Evolutionary conservation across 2,113 vertebrate genomes (phyloP), one percentile per base, ranked within the genome.

Genomic region (Sciurus niger): DNA sequence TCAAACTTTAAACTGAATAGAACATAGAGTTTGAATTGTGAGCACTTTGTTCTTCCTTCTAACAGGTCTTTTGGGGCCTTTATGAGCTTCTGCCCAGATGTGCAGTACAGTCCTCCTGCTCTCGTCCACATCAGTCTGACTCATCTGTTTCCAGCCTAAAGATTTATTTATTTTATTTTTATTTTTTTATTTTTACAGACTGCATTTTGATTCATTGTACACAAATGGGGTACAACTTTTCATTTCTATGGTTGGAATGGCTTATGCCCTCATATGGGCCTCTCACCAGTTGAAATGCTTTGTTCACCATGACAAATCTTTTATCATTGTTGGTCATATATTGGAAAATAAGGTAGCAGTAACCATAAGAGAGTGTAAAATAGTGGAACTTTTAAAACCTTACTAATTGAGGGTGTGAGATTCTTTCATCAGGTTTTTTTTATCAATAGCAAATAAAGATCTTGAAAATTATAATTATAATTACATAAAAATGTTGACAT

Each of bases 71-170:
- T 43, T 18, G 6, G 32, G 9, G 22, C 46, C 37, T 8, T 63
- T 10, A 0, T 4, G 32, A 51, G 32, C 34, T 37, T 13, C 34
- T 9, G 14, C 32, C 68, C 1, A 0, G 70, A 4, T 40, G 5
- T 4, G 4, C 46, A 24, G n/a, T 22, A 4, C 12, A 28, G 20
- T 43, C 12, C 10, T 17, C 37, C 73, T 13, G 0, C n/a, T 63
- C 5, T 13, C 74, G 53, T 43, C 40, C 28, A 48, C 8, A 46
- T 22, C n/a, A 37, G 37, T 25, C 30, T 65, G 30, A 30, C 46
- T 22, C 67, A 4, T 28, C 73, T 73, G n/a, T 70, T 80, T 88
- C 67, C 16, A 63, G 11, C 37, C 6, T 67, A 30, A 17, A 89
- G 43, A 40, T 51, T 85, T 53, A 53, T 32, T 73, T 40, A 40